A percentile compares a stretch with the other conserved stretches of the same genome.
Conservation (phyloP, 2,888 invertebrate genomes). For the Himalopsyche japonica region DNA sequence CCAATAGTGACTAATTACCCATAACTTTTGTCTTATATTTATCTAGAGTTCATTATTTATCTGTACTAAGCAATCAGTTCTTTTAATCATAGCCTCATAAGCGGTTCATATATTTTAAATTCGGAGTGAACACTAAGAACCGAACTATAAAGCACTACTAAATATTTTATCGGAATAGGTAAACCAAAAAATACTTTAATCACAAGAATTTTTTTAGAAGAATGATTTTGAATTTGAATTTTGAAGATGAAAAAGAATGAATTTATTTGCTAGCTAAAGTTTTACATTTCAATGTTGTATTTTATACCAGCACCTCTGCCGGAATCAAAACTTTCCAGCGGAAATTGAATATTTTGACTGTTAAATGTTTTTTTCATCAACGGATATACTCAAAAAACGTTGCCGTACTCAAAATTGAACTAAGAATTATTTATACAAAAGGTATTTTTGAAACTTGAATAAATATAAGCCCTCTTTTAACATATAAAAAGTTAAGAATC, state of each 20-base stretch:
- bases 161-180: no score
- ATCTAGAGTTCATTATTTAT: no score
- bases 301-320: background rate
- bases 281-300: background rate
- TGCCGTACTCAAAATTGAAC: background rate
- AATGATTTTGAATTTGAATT: no score
- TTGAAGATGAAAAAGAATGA: background rate
- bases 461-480: background rate
- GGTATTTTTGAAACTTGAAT: background rate
- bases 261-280: background rate
- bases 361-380: background rate
- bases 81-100: no score
- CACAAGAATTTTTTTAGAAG: no score
- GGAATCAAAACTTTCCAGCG: background rate
- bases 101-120: no score
- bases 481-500: background rate
- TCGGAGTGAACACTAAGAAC: no score
- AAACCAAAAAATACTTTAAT: no score
- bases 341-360: background rate
- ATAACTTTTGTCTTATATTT: no score
- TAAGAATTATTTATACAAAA: background rate
- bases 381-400: background rate
- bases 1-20: no score
- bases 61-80: no score
- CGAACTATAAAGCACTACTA: no score